Base-by-base conservation (phyloP, 1,140 invertebrate species). In the Heliconius hermathena region DNA sequence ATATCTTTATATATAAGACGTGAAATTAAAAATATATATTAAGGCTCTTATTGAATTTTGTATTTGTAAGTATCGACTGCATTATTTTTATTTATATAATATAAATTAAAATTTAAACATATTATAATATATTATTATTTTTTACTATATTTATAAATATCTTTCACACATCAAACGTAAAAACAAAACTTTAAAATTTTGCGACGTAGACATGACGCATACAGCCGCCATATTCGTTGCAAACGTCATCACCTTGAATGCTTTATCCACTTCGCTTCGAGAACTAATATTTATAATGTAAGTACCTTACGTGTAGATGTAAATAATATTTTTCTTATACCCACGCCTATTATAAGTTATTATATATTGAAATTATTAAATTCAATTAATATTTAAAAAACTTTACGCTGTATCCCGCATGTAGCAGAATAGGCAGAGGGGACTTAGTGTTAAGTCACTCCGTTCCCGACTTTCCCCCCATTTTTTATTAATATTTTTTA, bases 181-280 rank as follows among this genome's bases (percentile, higher is more conserved):
- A 66, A 54, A 46, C 8, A 3, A 54, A 54, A 74, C 22, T 29
- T n/a, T 18, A 46, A 36, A 70, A 38, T 76, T 66, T 66, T 66
- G 60, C 60, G 60, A 66, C 60, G 60, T 66, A 66, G 22, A 66
- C 60, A 66, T 66, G 60, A 66, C 60, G 60, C 60, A 66, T 66
- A 66, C 9, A 66, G 22, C 60, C 60, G 60, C 60, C 60, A 66
- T 66, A 66, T 66, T 66, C 60, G 26, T 29, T 66, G 60, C 60
- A 66, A 29, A 66, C 60, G 60, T 66, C 60, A 66, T 66, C n/a
- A 66, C 60, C 60, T 66, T 66, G 60, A 66, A 66, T 66, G 60
- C 26, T 66, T 29, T 66, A 66, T 66, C 60, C 60, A 66, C 60
- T 66, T 66, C 22, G 60, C 60, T 66, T 26, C 60, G 26, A 66